Evolutionary conservation across 1,140 invertebrate genomes (phyloP).

Genomic region (Zaprionus inermis): DNA sequence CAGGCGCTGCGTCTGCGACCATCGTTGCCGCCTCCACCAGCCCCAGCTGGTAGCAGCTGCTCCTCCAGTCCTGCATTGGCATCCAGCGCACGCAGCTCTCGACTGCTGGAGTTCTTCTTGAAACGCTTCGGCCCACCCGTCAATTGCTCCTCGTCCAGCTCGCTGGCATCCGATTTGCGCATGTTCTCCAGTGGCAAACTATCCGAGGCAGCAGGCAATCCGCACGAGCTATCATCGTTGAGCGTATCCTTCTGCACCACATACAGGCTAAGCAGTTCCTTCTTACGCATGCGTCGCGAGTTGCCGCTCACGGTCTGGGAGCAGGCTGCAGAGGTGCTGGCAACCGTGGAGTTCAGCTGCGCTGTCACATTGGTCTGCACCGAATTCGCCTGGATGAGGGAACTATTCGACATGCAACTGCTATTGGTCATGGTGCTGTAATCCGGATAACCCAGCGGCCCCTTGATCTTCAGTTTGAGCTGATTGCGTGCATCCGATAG

Average conservation of each 20-base stretch:
- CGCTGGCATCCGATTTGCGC: constrained; percentile 65
- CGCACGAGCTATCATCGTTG: constrained; percentile 88
- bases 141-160: constrained; percentile 73
- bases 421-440: constrained; percentile 62
- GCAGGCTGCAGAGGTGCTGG: constrained; percentile 46
- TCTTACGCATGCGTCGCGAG: constrained; percentile 94
- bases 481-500: constrained; percentile 92
- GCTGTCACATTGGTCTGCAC: constrained; percentile 63
- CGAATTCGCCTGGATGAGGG: constrained; percentile 52
- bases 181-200: constrained; percentile 60
- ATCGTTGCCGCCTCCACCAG: constrained; percentile 62
- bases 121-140: constrained; percentile 87
- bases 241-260: constrained; percentile 93
- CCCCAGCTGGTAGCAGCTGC: constrained; percentile 48
- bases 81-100: constrained; percentile 85
- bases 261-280: constrained; percentile 93
- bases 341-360: constrained; percentile 54
- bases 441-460: constrained; percentile 87
- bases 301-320: constrained; percentile 74
- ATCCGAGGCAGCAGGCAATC: constrained; percentile 82
- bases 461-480: constrained; percentile 95
- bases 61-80: constrained; percentile 63
- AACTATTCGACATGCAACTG: constrained; percentile 49
- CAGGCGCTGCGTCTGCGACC: constrained; percentile 84
- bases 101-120: constrained; percentile 71